Percentiles rank a stretch among this genome's conserved stretches.
Evolutionary conservation across 2,113 vertebrate species (phyloP).

Genomic region (Corapipo altera): DNA sequence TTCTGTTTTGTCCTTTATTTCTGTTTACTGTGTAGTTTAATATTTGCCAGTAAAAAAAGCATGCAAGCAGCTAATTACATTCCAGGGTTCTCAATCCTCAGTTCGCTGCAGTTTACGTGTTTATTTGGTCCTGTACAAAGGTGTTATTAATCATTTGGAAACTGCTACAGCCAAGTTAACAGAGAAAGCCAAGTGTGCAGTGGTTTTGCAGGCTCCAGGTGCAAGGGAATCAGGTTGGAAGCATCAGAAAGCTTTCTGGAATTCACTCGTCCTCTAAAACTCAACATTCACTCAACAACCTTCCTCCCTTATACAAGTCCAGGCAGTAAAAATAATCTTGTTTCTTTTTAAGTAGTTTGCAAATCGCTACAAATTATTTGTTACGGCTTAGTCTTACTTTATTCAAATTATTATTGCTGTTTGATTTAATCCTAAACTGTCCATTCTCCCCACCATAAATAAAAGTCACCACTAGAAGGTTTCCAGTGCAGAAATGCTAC

Average conservation of each 20-base stretch:
- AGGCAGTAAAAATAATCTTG: not conserved
- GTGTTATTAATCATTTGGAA: not conserved
- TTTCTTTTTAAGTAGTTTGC: not conserved
- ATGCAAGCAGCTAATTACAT: slow-evolving; percentile 7
- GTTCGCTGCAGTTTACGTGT: not conserved
- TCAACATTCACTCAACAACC: rapidly evolving
- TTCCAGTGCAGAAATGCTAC: not conserved
- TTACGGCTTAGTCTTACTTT: not conserved
- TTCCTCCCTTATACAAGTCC: not conserved
- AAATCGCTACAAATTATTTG: not conserved
- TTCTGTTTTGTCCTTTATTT: not conserved
- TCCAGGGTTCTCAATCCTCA: not conserved
- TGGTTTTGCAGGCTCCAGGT: not conserved
- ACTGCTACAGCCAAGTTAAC: not conserved
- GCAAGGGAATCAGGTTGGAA: not conserved
- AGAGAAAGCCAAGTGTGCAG: not conserved
- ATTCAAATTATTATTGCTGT: not conserved
- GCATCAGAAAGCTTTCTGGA: not conserved
- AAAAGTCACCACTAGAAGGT: not conserved
- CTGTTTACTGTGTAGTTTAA: slow-evolving; percentile 21
- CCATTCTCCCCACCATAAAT: not conserved
- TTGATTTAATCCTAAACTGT: not conserved
- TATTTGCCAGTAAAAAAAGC: not conserved
- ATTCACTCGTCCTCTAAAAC: not conserved
- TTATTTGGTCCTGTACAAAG: not conserved